phyloP scores from a whole-genome alignment of 2,797 vertebrate species.

The Anolis apletophallus region DNA sequence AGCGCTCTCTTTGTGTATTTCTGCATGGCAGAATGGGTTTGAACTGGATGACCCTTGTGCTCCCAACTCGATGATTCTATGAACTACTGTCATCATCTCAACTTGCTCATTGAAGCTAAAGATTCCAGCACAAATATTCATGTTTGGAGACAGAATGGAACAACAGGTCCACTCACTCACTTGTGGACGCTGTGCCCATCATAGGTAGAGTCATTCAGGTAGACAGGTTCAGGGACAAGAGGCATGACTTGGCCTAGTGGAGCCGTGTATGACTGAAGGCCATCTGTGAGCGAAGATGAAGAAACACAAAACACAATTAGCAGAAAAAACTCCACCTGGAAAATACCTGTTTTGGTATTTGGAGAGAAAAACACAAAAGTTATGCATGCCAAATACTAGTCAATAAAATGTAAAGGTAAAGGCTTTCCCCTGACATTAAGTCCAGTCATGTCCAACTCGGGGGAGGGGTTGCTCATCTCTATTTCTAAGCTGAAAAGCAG shows the following conservation, averaged over 20 bases:
- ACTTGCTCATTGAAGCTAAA: not conserved
- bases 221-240: conserved; percentile 78
- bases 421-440: too few species aligned
- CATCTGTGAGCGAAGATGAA: conserved; percentile 77
- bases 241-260: conserved; percentile 89
- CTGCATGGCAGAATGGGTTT: too few species aligned
- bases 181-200: conserved; percentile 87
- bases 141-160: not conserved
- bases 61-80: too few species aligned
- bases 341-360: not conserved
- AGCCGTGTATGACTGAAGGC: conserved; percentile 88
- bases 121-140: not conserved
- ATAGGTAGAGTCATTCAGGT: conserved; percentile 93
- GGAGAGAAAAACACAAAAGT: not conserved
- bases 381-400: not conserved
- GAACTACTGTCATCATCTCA: not conserved
- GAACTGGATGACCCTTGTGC: too few species aligned
- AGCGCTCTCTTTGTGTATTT: too few species aligned
- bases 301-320: conserved; percentile 8
- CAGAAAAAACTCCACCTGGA: not conserved
- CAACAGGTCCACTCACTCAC: conserved; percentile 70
- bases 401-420: too few species aligned
- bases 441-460: too few species aligned
- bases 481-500: too few species aligned
- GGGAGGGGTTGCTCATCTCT: too few species aligned